Evolutionary conservation across 2,797 vertebrate genomes (phyloP).

Genomic region (Caiman crocodilus): DNA sequence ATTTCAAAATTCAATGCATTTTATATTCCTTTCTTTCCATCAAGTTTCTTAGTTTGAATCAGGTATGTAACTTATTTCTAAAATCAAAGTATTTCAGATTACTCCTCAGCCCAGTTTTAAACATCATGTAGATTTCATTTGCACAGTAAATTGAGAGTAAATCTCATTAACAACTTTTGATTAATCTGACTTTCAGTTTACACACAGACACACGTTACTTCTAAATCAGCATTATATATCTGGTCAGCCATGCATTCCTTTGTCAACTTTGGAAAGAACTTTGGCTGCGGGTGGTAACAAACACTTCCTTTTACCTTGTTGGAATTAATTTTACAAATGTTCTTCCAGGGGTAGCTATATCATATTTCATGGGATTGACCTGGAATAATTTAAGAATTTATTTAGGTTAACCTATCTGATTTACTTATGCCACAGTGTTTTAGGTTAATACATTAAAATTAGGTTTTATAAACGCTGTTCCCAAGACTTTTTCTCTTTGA

Average conservation of each 20-base stretch:
- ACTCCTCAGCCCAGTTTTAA: too few relatives aligned
- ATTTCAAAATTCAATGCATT: not conserved
- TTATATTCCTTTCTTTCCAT: not conserved
- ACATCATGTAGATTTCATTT: not conserved
- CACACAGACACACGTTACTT: too few relatives aligned
- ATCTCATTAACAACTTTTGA: not conserved
- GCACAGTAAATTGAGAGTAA: not conserved
- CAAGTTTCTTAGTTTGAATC: not conserved
- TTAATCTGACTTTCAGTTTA: not conserved
- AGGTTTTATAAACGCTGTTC: not conserved
- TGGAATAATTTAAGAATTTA: fast-evolving
- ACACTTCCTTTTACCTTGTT: too few relatives aligned
- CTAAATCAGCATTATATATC: too few relatives aligned
- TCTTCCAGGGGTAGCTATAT: too few relatives aligned
- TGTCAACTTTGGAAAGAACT: too few relatives aligned
- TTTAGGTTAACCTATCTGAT: not conserved
- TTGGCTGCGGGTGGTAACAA: too few relatives aligned
- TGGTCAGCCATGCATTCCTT: too few relatives aligned
- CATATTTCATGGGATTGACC: too few relatives aligned
- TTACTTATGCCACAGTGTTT: not conserved
- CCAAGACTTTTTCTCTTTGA: not conserved
- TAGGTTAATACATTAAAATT: not conserved
- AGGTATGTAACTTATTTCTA: not conserved
- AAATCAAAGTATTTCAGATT: not conserved
- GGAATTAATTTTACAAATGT: too few relatives aligned